Evolutionary conservation across 2,888 invertebrate species (phyloP).

Genomic region (Lymantria monacha): DNA sequence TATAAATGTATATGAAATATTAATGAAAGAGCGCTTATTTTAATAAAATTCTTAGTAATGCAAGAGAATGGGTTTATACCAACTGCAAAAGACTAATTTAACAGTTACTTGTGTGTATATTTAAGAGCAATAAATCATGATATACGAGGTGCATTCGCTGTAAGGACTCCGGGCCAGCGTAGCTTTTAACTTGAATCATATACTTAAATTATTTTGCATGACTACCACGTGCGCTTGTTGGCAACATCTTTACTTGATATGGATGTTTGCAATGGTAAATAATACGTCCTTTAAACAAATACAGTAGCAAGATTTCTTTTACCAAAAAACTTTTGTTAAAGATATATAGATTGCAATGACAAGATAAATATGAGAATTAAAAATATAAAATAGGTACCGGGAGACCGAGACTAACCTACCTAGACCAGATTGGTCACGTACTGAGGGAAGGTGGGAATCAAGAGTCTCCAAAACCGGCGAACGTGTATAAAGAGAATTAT

Average conservation of each 20-base stretch:
- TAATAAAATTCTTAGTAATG: too few species aligned
- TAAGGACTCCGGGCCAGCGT: background rate
- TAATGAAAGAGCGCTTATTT: too few species aligned
- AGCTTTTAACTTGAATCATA: constrained; percentile 22
- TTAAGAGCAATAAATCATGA: background rate
- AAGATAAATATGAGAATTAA: too few species aligned
- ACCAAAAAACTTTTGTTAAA: too few species aligned
- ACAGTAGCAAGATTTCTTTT: background rate
- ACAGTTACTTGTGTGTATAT: background rate
- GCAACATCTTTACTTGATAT: constrained; percentile 4
- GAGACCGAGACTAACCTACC: too few species aligned
- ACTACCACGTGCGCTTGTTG: constrained; percentile 17
- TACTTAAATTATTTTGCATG: constrained; percentile 16
- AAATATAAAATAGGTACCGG: too few species aligned
- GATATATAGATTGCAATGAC: too few species aligned
- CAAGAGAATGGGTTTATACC: background rate
- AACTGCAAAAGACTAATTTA: background rate
- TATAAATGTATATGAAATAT: too few species aligned
- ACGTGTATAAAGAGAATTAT: too few species aligned
- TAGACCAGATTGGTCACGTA: too few species aligned
- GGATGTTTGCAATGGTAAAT: background rate
- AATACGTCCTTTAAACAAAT: background rate
- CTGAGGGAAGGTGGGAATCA: too few species aligned
- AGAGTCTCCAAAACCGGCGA: too few species aligned
- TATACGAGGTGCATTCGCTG: background rate